Base-by-base conservation (phyloP, 1,140 invertebrate species). In the Andrena cerasifolii region DNA sequence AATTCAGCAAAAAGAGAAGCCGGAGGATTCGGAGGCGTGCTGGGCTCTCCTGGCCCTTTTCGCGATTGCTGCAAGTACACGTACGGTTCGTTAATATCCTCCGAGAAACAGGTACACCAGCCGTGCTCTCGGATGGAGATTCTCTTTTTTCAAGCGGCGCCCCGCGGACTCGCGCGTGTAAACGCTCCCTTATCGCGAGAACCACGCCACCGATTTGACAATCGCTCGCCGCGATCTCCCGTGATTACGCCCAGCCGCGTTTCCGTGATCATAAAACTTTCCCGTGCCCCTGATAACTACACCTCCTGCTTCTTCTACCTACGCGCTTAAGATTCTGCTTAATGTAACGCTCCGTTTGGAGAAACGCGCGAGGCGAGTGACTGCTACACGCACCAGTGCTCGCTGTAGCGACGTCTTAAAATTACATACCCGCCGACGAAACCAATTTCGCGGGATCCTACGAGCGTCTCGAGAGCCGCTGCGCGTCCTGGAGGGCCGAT, bases 401-500 rank as follows among this genome's bases (percentile, higher is more conserved):
- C n/a, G n/a, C n/a, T n/a, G 47, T n/a, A 3, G 3, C 47, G 31
- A 36, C 6, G 18, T 21, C 18, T 31, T 65, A 54, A 33, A 58
- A 71, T 77, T 77, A 49, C 33, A 53, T 36, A 62, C 53, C 61
- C 66, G n/a, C 36, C 40, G 31, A 24, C 31, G 84, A 82, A 82
- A 77, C 75, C 83, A 84, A 86, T 86, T 86, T 79, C 79, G 47
- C 63, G 45, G 79, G 56, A 84, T 86, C 75, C 81, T 78, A 67
- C 58, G 77, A 84, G 58, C 78, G 63, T 87, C 84, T 81, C 84
- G 84, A 80, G 81, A 79, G 83, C 85, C 89, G 89, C 90, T 87
- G 89, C 87, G 85, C 78, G 86, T 85, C 89, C 90, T 82, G 68
- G 76, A 85, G 90, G 91, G 89, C 70, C 90, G 85, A 90, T 91